These are phyloP conservation scores for Equus przewalskii DNA, from an alignment of 2,113 vertebrate genomes.

Conservation along the genomic window DNA sequence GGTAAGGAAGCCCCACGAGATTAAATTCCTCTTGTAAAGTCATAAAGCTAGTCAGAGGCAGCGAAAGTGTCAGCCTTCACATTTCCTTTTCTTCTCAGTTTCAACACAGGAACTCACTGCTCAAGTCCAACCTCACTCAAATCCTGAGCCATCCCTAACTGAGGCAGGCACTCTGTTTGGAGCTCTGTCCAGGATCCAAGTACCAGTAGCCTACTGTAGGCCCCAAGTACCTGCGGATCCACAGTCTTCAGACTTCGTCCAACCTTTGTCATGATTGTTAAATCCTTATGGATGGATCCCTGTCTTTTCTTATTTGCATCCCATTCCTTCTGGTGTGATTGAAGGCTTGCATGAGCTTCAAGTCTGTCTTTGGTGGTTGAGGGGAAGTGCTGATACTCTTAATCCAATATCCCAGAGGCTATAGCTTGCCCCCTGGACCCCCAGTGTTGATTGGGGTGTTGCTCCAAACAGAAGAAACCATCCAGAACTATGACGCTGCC, in stretches of 20 bases:
- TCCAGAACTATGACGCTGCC: background rate
- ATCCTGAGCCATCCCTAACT: background rate
- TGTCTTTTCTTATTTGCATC: background rate
- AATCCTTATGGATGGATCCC: background rate
- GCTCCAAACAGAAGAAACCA: background rate
- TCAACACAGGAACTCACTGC: background rate
- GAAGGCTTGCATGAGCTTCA: background rate
- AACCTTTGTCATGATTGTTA: background rate
- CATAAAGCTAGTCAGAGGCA: background rate
- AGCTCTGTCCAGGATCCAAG: background rate
- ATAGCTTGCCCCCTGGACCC: accelerated
- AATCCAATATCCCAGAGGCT: background rate
- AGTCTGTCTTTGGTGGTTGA: background rate
- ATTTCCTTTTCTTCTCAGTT: background rate
- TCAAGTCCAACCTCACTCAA: background rate
- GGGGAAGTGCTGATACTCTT: background rate
- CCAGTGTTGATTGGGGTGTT: background rate
- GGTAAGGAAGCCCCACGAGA: background rate
- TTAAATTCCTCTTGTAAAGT: conserved; percentile 7
- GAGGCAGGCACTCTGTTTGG: background rate
- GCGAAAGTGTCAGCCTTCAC: background rate
- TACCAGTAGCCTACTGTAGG: too few species aligned
- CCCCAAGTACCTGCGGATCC: background rate
- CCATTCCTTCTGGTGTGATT: background rate
- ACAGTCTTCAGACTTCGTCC: background rate